phyloP scores from a whole-genome alignment of 2,888 invertebrate genomes.

The Parthenolecanium corni region DNA sequence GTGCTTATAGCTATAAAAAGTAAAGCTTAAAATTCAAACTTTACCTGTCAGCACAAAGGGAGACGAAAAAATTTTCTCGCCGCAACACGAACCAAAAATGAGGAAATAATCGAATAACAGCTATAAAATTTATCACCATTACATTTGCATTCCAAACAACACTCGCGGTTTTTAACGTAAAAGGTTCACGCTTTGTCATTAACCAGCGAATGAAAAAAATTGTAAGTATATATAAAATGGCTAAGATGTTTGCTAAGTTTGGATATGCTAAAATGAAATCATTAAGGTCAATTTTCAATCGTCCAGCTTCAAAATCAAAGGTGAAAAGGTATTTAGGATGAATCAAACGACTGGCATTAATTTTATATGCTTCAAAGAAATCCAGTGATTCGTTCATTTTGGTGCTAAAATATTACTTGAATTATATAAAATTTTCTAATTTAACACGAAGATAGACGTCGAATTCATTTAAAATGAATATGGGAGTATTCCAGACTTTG shows the following conservation, averaged over 20 bases:
- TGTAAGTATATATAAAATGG: not conserved
- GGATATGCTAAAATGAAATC: not conserved
- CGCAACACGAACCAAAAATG: not conserved
- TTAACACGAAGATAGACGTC: no score
- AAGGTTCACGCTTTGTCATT: constrained; percentile 7
- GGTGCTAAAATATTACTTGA: no score
- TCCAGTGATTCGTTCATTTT: no score
- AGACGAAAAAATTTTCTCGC: constrained; percentile 6
- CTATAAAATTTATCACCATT: constrained; percentile 1
- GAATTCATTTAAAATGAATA: no score
- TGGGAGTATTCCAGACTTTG: no score
- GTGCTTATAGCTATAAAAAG: no score
- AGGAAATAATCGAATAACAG: not conserved
- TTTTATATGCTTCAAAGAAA: no score
- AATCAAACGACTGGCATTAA: no score
- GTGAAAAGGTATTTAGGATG: no score
- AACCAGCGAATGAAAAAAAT: constrained; percentile 1
- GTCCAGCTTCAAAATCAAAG: no score
- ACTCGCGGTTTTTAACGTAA: not conserved
- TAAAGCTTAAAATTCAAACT: no score
- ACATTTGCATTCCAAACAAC: not conserved
- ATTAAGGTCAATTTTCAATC: not conserved
- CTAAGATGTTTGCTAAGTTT: not conserved
- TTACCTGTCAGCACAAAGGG: constrained; percentile 12
- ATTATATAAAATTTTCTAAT: no score